Evolutionary conservation across 2,888 invertebrate genomes (phyloP).

Genomic region (Agrenia bidenticulata): DNA sequence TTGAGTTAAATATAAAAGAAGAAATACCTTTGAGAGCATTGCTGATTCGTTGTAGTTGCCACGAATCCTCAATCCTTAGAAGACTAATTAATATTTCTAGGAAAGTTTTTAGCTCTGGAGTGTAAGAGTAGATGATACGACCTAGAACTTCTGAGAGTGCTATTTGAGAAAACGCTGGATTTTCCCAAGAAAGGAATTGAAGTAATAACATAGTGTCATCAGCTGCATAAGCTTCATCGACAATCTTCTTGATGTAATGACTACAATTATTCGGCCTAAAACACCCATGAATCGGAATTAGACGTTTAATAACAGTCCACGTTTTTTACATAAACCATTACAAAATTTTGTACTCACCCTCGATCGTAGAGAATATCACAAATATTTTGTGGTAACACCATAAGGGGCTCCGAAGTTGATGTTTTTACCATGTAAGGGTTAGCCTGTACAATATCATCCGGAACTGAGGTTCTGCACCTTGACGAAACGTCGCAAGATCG

Average conservation of each 20-base stretch:
- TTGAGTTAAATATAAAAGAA: too few species aligned
- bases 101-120: conserved; percentile 89
- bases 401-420: conserved; percentile 40
- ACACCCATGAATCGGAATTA: neutral
- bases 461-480: conserved; percentile 64
- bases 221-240: conserved; percentile 88
- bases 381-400: conserved; percentile 39
- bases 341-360: conserved; percentile 32
- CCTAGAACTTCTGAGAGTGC: conserved; percentile 87
- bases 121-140: conserved; percentile 85
- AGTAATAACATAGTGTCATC: conserved; percentile 87
- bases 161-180: conserved; percentile 85
- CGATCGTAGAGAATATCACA: conserved; percentile 44
- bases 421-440: conserved; percentile 46
- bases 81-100: conserved; percentile 84
- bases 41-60: conserved; percentile 92
- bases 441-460: conserved; percentile 29
- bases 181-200: conserved; percentile 96
- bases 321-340: too few species aligned
- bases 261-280: conserved; percentile 48
- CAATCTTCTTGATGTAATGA: conserved; percentile 89
- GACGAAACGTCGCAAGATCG: conserved; percentile 88
- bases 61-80: conserved; percentile 87
- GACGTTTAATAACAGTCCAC: too few species aligned
- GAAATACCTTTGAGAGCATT: conserved; percentile 81